These are phyloP conservation scores for Rhizomys pruinosus DNA, from an alignment of 2,113 vertebrate genomes.

Conservation along the genomic window DNA sequence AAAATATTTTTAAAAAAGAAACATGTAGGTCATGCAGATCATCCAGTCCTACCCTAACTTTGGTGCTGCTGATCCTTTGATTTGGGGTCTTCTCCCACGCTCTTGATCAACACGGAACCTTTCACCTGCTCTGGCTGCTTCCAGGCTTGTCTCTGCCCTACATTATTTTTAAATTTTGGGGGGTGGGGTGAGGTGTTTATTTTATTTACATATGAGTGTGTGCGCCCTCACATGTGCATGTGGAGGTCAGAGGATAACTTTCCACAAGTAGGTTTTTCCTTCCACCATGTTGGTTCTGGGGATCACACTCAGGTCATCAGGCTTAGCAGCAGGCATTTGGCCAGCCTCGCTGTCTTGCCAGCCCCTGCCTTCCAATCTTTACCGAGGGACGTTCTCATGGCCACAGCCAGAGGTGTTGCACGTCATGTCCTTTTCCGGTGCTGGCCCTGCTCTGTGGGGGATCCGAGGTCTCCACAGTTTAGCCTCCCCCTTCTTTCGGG, in stretches of 20 bases:
- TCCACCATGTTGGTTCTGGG: too few relatives aligned
- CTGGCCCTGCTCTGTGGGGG: background rate
- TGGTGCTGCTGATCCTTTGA: background rate
- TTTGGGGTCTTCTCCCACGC: conserved; percentile 3
- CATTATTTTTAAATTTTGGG: too few relatives aligned
- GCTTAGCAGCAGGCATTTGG: too few relatives aligned
- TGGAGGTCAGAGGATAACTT: too few relatives aligned
- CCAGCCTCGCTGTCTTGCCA: too few relatives aligned
- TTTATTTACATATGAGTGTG: too few relatives aligned
- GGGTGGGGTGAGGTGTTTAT: too few relatives aligned
- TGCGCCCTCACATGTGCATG: too few relatives aligned
- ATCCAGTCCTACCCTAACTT: background rate
- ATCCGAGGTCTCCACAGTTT: background rate
- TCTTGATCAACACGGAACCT: background rate
- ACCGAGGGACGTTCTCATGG: background rate
- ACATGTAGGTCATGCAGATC: background rate
- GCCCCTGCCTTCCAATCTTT: background rate
- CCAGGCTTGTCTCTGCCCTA: background rate
- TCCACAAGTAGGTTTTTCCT: too few relatives aligned
- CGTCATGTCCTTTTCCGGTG: background rate
- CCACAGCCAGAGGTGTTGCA: background rate
- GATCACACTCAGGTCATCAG: too few relatives aligned
- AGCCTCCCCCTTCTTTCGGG: background rate
- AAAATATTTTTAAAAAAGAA: too few relatives aligned
- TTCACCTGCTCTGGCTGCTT: background rate